Evolutionary conservation across 2,888 invertebrate species (phyloP).

Genomic region (Acrobasis consociella): DNA sequence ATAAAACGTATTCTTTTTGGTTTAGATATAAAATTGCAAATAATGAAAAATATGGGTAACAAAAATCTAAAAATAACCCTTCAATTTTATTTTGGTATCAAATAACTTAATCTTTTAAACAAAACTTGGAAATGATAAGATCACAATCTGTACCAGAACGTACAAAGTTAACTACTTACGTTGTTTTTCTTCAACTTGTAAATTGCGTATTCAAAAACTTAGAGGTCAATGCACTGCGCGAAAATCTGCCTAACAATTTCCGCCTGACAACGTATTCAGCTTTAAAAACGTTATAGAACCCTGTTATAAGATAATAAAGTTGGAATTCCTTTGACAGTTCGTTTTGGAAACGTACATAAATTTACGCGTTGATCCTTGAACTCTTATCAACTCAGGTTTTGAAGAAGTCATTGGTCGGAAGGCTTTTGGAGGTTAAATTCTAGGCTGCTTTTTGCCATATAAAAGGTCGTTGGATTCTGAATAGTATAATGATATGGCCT

Average conservation of each 20-base stretch:
- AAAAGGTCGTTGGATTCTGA: slow-evolving; percentile 21
- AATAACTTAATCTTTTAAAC: background rate
- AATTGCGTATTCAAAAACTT: slow-evolving; percentile 19
- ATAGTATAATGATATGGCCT: slow-evolving; percentile 12
- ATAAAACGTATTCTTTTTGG: too few relatives aligned
- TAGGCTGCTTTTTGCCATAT: slow-evolving; percentile 29
- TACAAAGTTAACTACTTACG: background rate
- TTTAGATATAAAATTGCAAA: too few relatives aligned
- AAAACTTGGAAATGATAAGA: background rate
- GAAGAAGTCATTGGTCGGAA: slow-evolving; percentile 51
- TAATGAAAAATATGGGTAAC: too few relatives aligned
- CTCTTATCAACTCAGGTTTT: slow-evolving; percentile 45
- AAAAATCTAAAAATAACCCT: background rate
- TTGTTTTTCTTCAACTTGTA: background rate
- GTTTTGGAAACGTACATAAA: slow-evolving; percentile 36
- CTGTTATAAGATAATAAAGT: slow-evolving; percentile 8
- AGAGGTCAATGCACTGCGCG: slow-evolving; percentile 38
- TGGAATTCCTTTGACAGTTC: slow-evolving; percentile 23
- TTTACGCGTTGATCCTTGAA: slow-evolving; percentile 44
- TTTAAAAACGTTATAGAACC: background rate
- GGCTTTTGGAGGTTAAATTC: slow-evolving; percentile 40
- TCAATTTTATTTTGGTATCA: background rate
- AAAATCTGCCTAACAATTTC: slow-evolving; percentile 40
- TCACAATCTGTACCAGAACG: background rate
- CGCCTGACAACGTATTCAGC: slow-evolving; percentile 11